Conservation (phyloP, 2,797 vertebrate species). For the Hirundo rustica region DNA sequence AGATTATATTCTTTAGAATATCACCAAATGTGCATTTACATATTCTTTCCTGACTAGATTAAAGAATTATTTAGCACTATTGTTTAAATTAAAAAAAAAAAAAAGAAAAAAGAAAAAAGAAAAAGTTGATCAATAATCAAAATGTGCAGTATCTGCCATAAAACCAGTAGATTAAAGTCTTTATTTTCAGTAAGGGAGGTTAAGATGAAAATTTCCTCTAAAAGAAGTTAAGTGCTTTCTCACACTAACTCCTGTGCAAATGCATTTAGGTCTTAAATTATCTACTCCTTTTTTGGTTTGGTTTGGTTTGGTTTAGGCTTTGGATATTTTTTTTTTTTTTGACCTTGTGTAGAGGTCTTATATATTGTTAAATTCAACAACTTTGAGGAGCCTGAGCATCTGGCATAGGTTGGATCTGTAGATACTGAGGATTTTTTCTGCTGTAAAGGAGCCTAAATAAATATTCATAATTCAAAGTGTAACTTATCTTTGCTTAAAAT, state of each 20-base stretch:
- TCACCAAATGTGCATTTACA: background rate
- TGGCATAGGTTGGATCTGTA: background rate
- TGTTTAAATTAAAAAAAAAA: no score
- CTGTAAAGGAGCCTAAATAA: background rate
- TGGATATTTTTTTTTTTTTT: background rate
- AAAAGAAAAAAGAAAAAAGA: fast-evolving
- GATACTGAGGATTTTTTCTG: background rate
- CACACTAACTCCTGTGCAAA: background rate
- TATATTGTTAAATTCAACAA: background rate
- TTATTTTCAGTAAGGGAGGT: background rate
- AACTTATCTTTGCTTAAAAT: background rate
- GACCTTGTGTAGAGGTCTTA: background rate
- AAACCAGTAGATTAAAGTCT: background rate
- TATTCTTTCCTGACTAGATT: background rate
- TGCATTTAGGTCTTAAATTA: background rate
- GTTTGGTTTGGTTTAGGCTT: background rate
- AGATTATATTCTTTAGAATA: background rate
- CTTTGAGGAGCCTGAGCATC: background rate
- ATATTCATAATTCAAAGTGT: background rate
- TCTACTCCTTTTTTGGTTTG: background rate
- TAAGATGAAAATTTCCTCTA: background rate
- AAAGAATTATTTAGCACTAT: background rate
- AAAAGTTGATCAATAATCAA: background rate
- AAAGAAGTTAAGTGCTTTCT: background rate
- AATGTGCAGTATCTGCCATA: background rate